These are phyloP conservation scores for Holacanthella duospinosa DNA, from an alignment of 2,888 invertebrate genomes.

Conservation along the genomic window DNA sequence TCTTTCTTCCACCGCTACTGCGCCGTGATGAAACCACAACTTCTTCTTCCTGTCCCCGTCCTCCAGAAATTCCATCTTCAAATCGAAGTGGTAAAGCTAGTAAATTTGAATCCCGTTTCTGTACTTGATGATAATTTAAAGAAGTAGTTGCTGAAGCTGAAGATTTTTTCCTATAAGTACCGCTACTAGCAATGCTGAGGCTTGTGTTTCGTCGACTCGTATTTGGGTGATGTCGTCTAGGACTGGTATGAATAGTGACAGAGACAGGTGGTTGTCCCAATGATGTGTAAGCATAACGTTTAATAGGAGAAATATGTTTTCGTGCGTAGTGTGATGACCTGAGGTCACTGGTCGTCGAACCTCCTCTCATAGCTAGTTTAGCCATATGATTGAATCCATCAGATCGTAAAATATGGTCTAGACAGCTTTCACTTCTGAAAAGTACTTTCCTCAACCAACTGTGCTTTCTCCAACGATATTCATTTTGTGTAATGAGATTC, in stretches of 20 bases:
- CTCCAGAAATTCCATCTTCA: background rate
- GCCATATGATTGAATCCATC: background rate
- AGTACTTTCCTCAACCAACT: constrained; percentile 18
- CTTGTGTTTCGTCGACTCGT: background rate
- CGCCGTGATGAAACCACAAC: background rate
- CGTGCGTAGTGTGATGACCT: too few species aligned
- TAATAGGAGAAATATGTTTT: background rate
- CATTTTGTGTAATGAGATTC: constrained; percentile 17
- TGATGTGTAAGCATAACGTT: background rate
- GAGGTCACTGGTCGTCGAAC: background rate
- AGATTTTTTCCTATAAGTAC: background rate
- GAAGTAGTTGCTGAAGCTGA: background rate
- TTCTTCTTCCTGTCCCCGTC: background rate
- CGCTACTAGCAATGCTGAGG: background rate
- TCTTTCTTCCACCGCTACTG: background rate
- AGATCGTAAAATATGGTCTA: constrained; percentile 1
- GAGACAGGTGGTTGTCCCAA: too few species aligned
- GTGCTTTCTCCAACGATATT: constrained; percentile 21
- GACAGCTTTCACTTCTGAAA: constrained; percentile 26
- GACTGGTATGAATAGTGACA: background rate
- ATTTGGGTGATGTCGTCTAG: background rate
- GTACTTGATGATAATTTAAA: background rate
- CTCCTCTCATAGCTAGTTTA: background rate
- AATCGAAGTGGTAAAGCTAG: background rate
- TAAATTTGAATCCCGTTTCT: background rate